A percentile compares a stretch with the other conserved stretches of the same genome.
These are phyloP conservation scores for Zosterops borbonicus DNA, from an alignment of 2,113 vertebrate species.

Conservation along the genomic window DNA sequence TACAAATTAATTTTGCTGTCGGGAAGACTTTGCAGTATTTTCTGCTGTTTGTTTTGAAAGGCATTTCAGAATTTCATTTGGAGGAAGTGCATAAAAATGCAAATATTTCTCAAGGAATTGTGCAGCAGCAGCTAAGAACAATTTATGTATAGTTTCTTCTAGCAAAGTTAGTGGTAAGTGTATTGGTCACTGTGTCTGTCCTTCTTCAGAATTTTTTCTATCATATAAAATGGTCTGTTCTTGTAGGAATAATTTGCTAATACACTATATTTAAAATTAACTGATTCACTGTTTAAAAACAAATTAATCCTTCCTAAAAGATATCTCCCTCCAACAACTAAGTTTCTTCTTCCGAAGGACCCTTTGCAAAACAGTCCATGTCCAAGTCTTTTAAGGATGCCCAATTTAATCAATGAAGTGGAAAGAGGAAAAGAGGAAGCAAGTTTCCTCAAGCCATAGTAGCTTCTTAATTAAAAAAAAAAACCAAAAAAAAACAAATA, in stretches of 20 bases:
- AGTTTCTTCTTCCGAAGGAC: not conserved
- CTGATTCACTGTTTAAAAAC: not conserved
- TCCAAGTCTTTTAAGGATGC: not conserved
- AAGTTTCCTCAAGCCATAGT: not conserved
- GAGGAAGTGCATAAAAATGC: not conserved
- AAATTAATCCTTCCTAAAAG: fast-evolving
- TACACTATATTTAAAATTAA: not conserved
- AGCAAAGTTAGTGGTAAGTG: not conserved
- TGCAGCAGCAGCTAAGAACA: not conserved
- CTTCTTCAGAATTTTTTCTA: not conserved
- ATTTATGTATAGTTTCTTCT: not conserved
- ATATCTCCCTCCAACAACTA: not conserved
- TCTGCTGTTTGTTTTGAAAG: not conserved
- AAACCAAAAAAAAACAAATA: not conserved
- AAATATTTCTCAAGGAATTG: not conserved
- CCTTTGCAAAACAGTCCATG: not conserved
- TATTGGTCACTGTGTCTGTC: not conserved
- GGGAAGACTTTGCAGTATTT: not conserved
- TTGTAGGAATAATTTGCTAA: not conserved
- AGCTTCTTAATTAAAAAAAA: not conserved
- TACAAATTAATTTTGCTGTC: not conserved
- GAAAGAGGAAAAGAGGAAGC: not conserved
- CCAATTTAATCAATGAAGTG: not conserved
- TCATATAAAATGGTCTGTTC: not conserved
- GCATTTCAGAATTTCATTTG: not conserved